Conservation (phyloP, 2,888 invertebrate species). For the Napeogenes sylphis region DNA sequence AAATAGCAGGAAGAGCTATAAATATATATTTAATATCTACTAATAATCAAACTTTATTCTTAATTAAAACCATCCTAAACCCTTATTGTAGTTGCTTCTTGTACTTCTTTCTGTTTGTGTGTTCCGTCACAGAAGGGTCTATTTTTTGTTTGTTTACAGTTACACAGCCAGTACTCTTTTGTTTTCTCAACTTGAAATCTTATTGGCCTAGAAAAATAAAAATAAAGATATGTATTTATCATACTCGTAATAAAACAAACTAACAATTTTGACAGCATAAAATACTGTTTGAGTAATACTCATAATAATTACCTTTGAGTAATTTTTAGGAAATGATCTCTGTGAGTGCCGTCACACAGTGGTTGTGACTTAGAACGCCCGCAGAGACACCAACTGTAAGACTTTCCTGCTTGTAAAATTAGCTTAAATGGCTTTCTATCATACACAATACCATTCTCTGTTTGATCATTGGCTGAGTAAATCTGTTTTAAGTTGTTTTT, state of each 20-base stretch:
- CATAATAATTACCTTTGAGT: slow-evolving; percentile 75
- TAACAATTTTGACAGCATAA: too few species aligned
- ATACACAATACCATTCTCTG: slow-evolving; percentile 85
- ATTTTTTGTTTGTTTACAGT: slow-evolving; percentile 96
- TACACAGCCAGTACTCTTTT: slow-evolving; percentile 97
- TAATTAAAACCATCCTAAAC: slow-evolving; percentile 34
- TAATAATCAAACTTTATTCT: not conserved
- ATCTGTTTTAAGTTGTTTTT: slow-evolving; percentile 79
- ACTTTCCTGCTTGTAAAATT: slow-evolving; percentile 83
- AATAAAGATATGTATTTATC: too few species aligned
- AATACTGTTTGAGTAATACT: not conserved
- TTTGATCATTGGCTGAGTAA: slow-evolving; percentile 81
- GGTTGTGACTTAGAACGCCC: slow-evolving; percentile 95
- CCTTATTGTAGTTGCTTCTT: slow-evolving; percentile 74
- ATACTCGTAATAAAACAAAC: too few species aligned
- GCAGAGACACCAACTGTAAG: slow-evolving; percentile 95
- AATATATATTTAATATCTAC: slow-evolving; percentile 1
- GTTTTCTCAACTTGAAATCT: slow-evolving; percentile 90
- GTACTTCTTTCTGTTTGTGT: slow-evolving; percentile 86
- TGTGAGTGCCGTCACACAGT: slow-evolving; percentile 96
- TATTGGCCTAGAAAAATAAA: slow-evolving; percentile 81
- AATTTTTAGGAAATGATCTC: slow-evolving; percentile 84
- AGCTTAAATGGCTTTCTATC: slow-evolving; percentile 94
- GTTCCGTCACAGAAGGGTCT: slow-evolving; percentile 98
- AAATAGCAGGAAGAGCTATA: not conserved